Conservation (phyloP, 2,113 vertebrate genomes). For the Brevimyrus niger region DNA sequence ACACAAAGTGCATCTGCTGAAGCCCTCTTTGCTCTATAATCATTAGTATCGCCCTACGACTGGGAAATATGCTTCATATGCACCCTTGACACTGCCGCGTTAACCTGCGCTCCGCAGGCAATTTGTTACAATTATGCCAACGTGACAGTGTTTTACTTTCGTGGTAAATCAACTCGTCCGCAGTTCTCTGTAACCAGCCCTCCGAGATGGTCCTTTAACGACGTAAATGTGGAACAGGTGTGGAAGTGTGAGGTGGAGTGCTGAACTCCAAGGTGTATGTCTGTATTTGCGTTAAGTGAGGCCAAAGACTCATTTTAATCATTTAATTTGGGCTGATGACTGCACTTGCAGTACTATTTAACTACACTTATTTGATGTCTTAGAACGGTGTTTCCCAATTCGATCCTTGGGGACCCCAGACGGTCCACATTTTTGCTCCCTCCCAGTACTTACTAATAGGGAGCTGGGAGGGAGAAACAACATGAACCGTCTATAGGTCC, state of each 20-base stretch:
- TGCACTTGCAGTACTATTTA: not conserved
- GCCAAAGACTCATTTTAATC: not conserved
- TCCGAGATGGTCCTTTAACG: not conserved
- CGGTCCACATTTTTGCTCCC: not conserved
- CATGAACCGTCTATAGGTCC: not conserved
- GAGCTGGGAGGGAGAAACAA: not conserved
- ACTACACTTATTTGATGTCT: not conserved
- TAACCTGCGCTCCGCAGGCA: not conserved
- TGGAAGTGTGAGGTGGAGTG: not conserved
- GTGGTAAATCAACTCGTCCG: not conserved
- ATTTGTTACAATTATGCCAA: not conserved
- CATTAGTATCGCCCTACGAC: not conserved
- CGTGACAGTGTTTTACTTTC: not conserved
- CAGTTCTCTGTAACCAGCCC: not conserved
- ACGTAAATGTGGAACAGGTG: not conserved
- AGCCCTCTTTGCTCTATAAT: not conserved
- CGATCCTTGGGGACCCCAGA: not conserved
- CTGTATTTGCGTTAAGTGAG: not conserved
- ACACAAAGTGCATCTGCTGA: not conserved
- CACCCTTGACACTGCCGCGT: not conserved
- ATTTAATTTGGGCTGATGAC: not conserved
- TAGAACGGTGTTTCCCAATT: not conserved
- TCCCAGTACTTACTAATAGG: not conserved
- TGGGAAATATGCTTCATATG: not conserved
- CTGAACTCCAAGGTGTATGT: not conserved